These are phyloP conservation scores for Nycticorax nycticorax DNA, from an alignment of 2,113 vertebrate species.

Conservation along the genomic window DNA sequence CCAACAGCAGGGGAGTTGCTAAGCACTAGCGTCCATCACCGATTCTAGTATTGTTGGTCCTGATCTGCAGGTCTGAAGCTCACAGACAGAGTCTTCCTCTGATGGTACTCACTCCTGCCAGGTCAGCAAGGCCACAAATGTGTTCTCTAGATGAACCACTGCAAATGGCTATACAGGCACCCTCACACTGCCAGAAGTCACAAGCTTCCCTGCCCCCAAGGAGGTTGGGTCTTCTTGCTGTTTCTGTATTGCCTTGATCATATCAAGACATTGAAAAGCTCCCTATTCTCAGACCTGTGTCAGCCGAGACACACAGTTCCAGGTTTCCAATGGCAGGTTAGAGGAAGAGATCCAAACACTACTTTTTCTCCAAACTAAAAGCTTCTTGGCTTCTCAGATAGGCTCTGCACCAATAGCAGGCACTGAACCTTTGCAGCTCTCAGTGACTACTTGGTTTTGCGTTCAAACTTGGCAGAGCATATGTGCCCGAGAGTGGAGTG, in stretches of 20 bases:
- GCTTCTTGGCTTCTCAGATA: not conserved
- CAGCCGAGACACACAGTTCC: not conserved
- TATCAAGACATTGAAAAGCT: not conserved
- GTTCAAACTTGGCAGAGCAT: not conserved
- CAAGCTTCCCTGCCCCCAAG: not conserved
- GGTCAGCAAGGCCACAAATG: not conserved
- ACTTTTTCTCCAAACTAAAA: not conserved
- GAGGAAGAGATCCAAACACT: not conserved
- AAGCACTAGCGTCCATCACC: rapidly evolving
- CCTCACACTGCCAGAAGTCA: not conserved
- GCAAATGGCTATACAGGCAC: not conserved
- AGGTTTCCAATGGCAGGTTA: not conserved
- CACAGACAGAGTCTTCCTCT: not conserved
- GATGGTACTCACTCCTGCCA: not conserved
- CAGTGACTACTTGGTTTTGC: not conserved
- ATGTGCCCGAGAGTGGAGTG: rapidly evolving
- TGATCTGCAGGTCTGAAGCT: not conserved
- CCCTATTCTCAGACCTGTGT: not conserved
- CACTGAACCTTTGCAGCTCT: not conserved
- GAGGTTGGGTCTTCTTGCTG: not conserved
- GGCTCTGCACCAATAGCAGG: not conserved
- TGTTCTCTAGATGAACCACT: not conserved
- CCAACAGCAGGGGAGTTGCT: not conserved
- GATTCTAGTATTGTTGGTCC: not conserved
- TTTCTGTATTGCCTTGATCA: not conserved